These are phyloP conservation scores for Arremon brunneinucha DNA, from an alignment of 2,797 vertebrate genomes.

Conservation along the genomic window DNA sequence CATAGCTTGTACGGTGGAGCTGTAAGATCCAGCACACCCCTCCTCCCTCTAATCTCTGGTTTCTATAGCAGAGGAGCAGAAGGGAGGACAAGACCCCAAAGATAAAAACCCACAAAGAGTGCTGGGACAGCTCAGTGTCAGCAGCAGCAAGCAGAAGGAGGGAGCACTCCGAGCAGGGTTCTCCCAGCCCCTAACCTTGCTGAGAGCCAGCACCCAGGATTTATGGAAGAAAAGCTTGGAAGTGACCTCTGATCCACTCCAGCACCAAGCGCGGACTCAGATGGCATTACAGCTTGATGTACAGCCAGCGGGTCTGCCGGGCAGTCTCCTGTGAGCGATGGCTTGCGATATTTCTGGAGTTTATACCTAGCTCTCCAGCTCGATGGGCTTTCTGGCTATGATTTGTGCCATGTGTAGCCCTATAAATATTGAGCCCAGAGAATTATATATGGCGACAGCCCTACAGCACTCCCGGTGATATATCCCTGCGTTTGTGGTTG, in stretches of 20 bases:
- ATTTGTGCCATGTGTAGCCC: conserved; percentile 62
- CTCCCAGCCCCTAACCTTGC: conserved; percentile 48
- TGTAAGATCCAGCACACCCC: neutral
- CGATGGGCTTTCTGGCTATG: conserved; percentile 52
- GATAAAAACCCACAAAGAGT: neutral
- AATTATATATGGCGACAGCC: conserved; percentile 69
- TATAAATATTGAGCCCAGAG: conserved; percentile 68
- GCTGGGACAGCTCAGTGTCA: neutral
- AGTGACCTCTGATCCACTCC: conserved; percentile 64
- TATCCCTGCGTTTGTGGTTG: conserved; percentile 54
- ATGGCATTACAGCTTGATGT: conserved; percentile 66
- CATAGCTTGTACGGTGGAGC: neutral
- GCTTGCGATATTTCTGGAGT: conserved; percentile 68
- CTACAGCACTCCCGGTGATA: conserved; percentile 63
- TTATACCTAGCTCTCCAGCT: conserved; percentile 68
- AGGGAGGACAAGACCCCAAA: neutral
- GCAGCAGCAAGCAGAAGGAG: neutral
- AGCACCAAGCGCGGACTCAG: conserved; percentile 20
- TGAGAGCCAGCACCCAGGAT: conserved; percentile 33
- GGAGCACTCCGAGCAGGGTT: neutral
- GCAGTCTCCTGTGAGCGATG: conserved; percentile 66
- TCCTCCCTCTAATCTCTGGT: neutral
- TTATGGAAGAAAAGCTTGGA: conserved; percentile 63
- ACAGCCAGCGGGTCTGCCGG: conserved; percentile 28
- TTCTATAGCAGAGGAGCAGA: neutral